Conservation (phyloP, 2,797 vertebrate genomes). For the Urophycis tenuis region DNA sequence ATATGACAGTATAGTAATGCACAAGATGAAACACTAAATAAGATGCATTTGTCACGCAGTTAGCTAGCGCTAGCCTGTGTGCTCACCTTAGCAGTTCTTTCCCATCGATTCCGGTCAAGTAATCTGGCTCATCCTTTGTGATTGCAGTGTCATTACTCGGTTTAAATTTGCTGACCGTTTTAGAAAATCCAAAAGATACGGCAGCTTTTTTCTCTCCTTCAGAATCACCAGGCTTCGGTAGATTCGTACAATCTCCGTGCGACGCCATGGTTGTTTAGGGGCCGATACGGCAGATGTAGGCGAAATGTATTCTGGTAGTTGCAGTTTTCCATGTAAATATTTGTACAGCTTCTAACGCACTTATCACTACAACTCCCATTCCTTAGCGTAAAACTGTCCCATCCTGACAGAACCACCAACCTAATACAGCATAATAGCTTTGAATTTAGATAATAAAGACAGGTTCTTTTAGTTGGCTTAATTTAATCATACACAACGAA, state of each 20-base stretch:
- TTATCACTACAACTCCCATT: slow-evolving; percentile 47
- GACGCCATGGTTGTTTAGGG: slow-evolving; percentile 68
- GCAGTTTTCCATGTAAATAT: slow-evolving; percentile 42
- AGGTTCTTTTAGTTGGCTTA: not conserved
- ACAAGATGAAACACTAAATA: not conserved
- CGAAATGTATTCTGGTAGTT: slow-evolving; percentile 48
- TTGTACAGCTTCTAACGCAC: accelerated
- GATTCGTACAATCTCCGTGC: slow-evolving; percentile 21
- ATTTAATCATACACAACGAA: not conserved
- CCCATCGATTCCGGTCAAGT: slow-evolving; percentile 64
- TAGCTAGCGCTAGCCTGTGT: slow-evolving; percentile 29
- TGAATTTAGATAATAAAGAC: not conserved
- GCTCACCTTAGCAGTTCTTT: slow-evolving; percentile 69
- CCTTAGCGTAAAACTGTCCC: slow-evolving; percentile 11
- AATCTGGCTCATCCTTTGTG: slow-evolving; percentile 62
- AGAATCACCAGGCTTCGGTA: not conserved
- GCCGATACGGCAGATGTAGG: not conserved
- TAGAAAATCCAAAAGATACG: slow-evolving; percentile 74
- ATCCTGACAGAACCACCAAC: not conserved
- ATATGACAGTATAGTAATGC: not conserved
- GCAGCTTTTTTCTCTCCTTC: slow-evolving; percentile 54
- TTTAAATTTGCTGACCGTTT: slow-evolving; percentile 67
- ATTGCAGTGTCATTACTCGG: slow-evolving; percentile 14
- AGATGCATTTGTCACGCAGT: not conserved
- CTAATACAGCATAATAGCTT: not conserved